Evolutionary conservation across 2,113 vertebrate species (phyloP).

Genomic region (Ictidomys tridecemlineatus): DNA sequence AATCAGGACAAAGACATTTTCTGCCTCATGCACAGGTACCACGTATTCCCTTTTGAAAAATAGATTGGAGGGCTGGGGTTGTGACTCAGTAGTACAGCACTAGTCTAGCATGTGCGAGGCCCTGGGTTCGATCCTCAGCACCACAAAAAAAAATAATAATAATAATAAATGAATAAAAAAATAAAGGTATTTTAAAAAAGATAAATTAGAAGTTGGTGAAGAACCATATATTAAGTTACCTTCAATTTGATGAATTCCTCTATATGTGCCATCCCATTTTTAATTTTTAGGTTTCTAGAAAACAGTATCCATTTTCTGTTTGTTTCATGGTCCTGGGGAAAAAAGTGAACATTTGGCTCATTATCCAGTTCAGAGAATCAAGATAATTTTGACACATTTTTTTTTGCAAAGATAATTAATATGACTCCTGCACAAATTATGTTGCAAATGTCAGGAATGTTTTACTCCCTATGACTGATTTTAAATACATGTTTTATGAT

Average conservation of each 20-base stretch:
- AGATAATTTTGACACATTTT: neutral
- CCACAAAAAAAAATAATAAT: too few relatives aligned
- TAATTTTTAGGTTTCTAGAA: neutral
- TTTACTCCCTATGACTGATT: conserved; percentile 19
- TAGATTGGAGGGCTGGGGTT: neutral
- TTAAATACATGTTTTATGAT: neutral
- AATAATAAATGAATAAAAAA: too few relatives aligned
- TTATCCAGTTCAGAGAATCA: neutral
- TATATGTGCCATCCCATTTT: too few relatives aligned
- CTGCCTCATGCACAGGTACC: neutral
- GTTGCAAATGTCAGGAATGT: neutral
- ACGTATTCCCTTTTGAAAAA: neutral
- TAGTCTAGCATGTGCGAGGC: too few relatives aligned
- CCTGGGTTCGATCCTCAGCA: too few relatives aligned
- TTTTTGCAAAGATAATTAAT: neutral
- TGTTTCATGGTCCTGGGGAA: neutral
- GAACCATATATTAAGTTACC: neutral
- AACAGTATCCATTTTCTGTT: neutral
- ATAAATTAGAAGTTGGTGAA: neutral
- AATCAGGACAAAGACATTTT: neutral
- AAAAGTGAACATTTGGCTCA: neutral
- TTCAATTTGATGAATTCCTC: neutral
- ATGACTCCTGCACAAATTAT: neutral
- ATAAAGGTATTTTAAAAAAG: too few relatives aligned
- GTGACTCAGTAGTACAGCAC: too few relatives aligned